Evolutionary conservation across 2,113 vertebrate genomes (phyloP), one percentile per base, ranked within the genome.

Genomic region (Oostethus manadensis): DNA sequence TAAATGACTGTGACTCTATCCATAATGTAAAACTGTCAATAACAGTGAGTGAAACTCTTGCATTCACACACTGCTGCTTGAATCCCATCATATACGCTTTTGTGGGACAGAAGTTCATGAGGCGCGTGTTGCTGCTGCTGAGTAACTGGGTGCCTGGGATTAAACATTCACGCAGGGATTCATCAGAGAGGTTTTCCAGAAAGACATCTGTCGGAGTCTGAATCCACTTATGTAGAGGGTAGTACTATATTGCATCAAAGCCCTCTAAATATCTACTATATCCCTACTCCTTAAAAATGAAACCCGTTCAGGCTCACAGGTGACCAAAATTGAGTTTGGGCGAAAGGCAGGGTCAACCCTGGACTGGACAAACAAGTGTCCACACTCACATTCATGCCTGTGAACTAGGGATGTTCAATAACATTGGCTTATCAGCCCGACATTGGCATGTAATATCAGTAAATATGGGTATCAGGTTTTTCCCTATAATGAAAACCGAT

Each of bases 21-120:
- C 0, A 0, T 0, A 9, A 54, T 6, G 0, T 88, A 10, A 33
- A 0, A 2, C 5, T 84, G 29, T 56, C 75, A 0, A 3, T 64
- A n/a, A 43, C 47, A 14, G 71, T 85, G 53, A 83, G 84, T 1
- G 83, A 89, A 59, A 43, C 78, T 3, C 21, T 91, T 0, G 88
- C 86, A 1, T 88, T 80, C 55, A 71, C 54, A 42, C 89, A 91
- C 78, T 89, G 88, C 73, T 91, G 89, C 43, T 76, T 91, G 57
- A 91, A 91, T 40, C 90, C 89, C 60, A 80, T 91, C 71, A 88
- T 91, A 10, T 91, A 91, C 0, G 89, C 86, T 47, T 90, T 91
- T 53, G 83, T 79, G 4, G 86, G 89, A 6, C 80, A 90, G 68
- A 91, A 84, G 51, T 91, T 91, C 46, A 85, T 77, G 67, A 80